These are phyloP conservation scores for Leptatherina wallacei DNA, from an alignment of 2,797 vertebrate species.

Conservation along the genomic window DNA sequence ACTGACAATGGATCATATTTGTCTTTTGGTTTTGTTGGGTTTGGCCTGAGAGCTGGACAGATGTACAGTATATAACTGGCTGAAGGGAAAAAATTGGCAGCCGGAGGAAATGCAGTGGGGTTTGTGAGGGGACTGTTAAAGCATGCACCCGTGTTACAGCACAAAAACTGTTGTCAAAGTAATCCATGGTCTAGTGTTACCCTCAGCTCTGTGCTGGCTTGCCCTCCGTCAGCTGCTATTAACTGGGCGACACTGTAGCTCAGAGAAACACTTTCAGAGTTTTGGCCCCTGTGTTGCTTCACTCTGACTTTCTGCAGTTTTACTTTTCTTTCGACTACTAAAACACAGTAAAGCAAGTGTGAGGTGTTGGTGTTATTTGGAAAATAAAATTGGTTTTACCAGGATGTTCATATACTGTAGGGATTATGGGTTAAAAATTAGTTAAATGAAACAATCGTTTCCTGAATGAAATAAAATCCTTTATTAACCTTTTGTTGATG, in stretches of 20 bases:
- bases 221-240: neutral
- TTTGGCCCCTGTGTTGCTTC: neutral
- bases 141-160: neutral
- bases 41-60: conserved; percentile 5
- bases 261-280: neutral
- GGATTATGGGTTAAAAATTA: neutral
- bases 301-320: neutral
- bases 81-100: neutral
- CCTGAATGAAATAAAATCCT: neutral
- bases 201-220: conserved; percentile 9
- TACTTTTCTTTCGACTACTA: neutral
- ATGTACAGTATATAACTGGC: conserved; percentile 12
- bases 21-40: conserved; percentile 27
- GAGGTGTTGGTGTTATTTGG: neutral
- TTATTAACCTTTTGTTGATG: neutral
- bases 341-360: neutral
- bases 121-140: conserved; percentile 6
- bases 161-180: conserved; percentile 23
- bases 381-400: too few relatives aligned
- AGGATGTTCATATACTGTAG: too few relatives aligned
- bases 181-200: conserved; percentile 12
- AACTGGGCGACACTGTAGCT: neutral
- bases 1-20: conserved; percentile 19
- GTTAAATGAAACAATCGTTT: neutral
- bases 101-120: neutral